Evolutionary conservation across 1,140 invertebrate species (phyloP), one percentile per base, ranked within the genome.

Genomic region (Andrena cerasifolii): DNA sequence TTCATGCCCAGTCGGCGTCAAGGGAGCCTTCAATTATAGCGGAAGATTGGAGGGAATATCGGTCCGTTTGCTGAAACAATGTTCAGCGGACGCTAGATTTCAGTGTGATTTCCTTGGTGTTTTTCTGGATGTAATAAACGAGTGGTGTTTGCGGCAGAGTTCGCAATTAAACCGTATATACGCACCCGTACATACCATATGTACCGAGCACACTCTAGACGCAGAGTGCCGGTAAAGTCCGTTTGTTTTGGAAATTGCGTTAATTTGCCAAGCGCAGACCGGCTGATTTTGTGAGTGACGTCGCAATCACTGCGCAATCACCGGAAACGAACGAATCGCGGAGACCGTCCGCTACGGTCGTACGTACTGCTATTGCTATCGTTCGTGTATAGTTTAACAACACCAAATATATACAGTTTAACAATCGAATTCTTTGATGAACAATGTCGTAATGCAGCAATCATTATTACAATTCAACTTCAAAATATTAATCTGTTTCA

Each of bases 231-330:
- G 78, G 84, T 73, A 78, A 76, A 80, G 80, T 66, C 85, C 86
- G 89, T 91, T 91, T 90, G 88, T 90, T 91, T 90, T 89, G 86
- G 86, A 88, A 90, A 90, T 90, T 89, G 89, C 85, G 89, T 90
- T 91, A 91, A 91, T 91, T 90, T 89, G 88, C 83, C 84, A 82
- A 86, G 84, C 83, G 82, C 80, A 78, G 85, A 87, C 77, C 61
- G 84, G 82, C 87, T 89, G 88, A 90, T 90, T 91, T 89, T 86
- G 87, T 84, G 89, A 90, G 87, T 90, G 89, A 90, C 89, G 89
- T 85, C 83, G 85, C 88, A 91, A 91, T 91, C 90, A 89, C 88
- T 85, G 86, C 79, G 85, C 87, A 88, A 88, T 89, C 87, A 89
- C 85, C 79, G 87, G 84, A 78, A 86, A 86, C 86, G 85, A 87